Evolutionary conservation across 2,113 vertebrate species (phyloP).

Genomic region (Colaptes auratus): DNA sequence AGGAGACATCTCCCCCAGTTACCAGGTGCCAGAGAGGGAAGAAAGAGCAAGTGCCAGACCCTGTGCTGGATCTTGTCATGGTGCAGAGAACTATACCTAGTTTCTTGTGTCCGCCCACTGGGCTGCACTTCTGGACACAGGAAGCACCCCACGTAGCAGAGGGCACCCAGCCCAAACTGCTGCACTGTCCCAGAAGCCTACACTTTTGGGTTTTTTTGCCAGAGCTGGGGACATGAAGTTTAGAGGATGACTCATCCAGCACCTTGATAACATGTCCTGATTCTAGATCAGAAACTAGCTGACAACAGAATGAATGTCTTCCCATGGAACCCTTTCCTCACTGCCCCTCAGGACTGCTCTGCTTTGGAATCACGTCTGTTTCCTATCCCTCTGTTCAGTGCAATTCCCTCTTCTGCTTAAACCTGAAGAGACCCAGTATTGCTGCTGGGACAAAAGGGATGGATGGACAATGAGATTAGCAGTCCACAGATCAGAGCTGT

Average conservation of each 20-base stretch:
- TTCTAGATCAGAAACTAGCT: not conserved
- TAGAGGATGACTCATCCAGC: not conserved
- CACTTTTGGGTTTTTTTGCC: not conserved
- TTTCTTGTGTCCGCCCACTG: no score
- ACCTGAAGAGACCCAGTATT: not conserved
- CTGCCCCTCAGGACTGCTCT: not conserved
- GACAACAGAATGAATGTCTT: not conserved
- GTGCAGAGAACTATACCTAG: no score
- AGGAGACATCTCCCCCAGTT: no score
- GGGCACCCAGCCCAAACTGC: no score
- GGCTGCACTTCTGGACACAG: no score
- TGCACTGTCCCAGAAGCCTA: not conserved
- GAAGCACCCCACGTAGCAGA: no score
- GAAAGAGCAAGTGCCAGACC: no score
- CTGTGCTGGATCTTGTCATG: no score
- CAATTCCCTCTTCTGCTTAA: not conserved
- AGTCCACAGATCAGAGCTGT: not conserved
- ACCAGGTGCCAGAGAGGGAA: no score
- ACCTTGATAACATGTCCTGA: not conserved
- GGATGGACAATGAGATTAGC: not conserved
- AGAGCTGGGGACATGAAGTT: not conserved
- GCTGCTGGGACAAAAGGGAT: not conserved
- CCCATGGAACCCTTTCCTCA: not conserved
- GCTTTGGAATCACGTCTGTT: not conserved
- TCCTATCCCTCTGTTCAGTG: not conserved